Base-by-base conservation (phyloP, 2,888 invertebrate species). In the Eupeodes latifasciatus region DNA sequence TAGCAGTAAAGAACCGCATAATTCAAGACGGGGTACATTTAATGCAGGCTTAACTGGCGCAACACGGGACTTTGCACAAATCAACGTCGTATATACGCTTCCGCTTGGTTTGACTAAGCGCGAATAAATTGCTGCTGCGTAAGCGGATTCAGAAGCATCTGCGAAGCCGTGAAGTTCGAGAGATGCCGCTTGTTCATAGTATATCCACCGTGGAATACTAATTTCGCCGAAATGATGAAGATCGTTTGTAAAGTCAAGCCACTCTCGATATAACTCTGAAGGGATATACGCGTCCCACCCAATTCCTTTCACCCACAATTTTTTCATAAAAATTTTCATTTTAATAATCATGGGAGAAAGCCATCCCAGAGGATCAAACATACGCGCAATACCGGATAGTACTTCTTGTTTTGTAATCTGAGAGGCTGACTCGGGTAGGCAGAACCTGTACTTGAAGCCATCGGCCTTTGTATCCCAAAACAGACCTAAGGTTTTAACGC, bases 301-400 rank as follows among this genome's bases (percentile, higher is more conserved):
- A 14, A 72, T 36, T 19, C 62, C 61, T 34, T n/a, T 10, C 2
- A 44, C 12, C 64, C 80, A 80, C 16, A 80, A 14, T n/a, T 47
- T 51, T 34, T 80, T 62, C 57, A 80, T 71, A 34, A 72, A 62
- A 14, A 72, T 72, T 44, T 80, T 80, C 40, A 57, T 71, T 12
- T 49, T 53, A 53, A 80, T 64, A 9, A 72, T 49, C 12, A 64
- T 19, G 11, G 80, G 80, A 4, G 71, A 49, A 16, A 72, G 40
- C 36, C 61, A 34, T n/a, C 79, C 69, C 40, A 53, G 61, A 14
- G 71, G 71, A 51, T 67, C 71, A 27, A 71, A 79, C 2, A 69
- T 53, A 16, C 51, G 40, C 5, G 40, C 40, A 40, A 40, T 40
- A 40, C 55, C 67, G 9, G 57, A 55, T 7, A 71, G 61, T 4